These are phyloP conservation scores for Hyla sarda DNA, from an alignment of 2,113 vertebrate species.

Conservation along the genomic window DNA sequence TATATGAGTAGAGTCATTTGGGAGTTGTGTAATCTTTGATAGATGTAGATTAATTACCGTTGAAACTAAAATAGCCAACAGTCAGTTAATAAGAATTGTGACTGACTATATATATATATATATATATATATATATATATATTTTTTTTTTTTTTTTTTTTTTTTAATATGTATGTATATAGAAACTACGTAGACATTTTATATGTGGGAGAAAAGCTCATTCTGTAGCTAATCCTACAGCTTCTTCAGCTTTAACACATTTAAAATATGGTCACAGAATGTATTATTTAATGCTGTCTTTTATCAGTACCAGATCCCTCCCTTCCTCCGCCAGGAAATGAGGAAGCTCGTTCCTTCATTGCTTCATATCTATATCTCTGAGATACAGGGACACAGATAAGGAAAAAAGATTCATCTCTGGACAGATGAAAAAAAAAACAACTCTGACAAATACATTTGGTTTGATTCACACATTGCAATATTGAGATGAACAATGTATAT, in stretches of 20 bases:
- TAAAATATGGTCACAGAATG: neutral
- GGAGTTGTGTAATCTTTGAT: constrained; percentile 75
- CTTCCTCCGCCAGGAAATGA: constrained; percentile 45
- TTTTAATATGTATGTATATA: too few relatives aligned
- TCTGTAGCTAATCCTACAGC: neutral
- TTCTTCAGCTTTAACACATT: neutral
- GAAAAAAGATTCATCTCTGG: constrained; percentile 38
- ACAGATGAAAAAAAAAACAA: constrained; percentile 17
- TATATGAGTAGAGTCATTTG: constrained; percentile 76
- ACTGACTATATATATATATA: neutral
- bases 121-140: neutral
- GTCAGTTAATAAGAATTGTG: neutral
- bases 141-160: too few relatives aligned
- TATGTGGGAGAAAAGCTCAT: neutral
- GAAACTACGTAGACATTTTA: too few relatives aligned
- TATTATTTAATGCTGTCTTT: constrained; percentile 36
- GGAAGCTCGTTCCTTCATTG: constrained; percentile 43
- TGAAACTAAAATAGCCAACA: constrained; percentile 54
- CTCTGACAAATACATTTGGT: neutral
- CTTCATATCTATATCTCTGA: constrained; percentile 29
- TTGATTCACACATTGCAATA: neutral
- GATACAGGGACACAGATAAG: constrained; percentile 34
- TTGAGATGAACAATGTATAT: neutral
- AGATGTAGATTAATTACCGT: constrained; percentile 77
- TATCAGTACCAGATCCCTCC: constrained; percentile 34